Evolutionary conservation across 2,888 invertebrate species (phyloP).

Genomic region (Drosophila infuscata): DNA sequence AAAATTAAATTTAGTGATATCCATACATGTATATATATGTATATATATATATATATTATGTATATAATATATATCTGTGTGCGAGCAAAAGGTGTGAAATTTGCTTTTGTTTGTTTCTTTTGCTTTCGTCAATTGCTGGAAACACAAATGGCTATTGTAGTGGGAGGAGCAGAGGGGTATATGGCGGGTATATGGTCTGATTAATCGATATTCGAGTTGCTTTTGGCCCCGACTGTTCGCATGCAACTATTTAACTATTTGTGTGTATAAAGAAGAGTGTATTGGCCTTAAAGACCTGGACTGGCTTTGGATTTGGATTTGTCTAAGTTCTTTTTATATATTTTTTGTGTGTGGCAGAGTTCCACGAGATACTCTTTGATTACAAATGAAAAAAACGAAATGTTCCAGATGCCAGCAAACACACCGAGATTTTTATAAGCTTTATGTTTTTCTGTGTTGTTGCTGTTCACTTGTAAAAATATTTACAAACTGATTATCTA

Average conservation of each 20-base stretch:
- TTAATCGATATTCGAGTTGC: conserved; percentile 76
- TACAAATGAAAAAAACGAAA: conserved; percentile 80
- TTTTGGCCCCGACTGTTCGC: conserved; percentile 68
- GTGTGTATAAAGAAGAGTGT: conserved; percentile 11
- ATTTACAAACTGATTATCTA: conserved; percentile 73
- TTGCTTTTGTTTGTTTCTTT: conserved; percentile 64
- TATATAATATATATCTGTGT: conserved; percentile 18
- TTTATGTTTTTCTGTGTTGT: conserved; percentile 32
- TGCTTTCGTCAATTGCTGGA: conserved; percentile 68
- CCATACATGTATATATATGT: background rate
- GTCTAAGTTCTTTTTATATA: conserved; percentile 24
- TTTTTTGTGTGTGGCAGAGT: conserved; percentile 11
- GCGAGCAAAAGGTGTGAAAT: conserved; percentile 66
- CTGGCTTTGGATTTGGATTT: conserved; percentile 48
- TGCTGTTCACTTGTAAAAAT: conserved; percentile 71
- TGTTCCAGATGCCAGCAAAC: conserved; percentile 69
- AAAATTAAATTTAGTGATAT: background rate
- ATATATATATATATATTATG: conserved; percentile 1
- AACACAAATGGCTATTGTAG: conserved; percentile 38
- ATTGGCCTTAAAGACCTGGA: conserved; percentile 56
- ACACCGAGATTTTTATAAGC: conserved; percentile 70
- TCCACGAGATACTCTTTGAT: conserved; percentile 62
- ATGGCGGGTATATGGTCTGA: conserved; percentile 22
- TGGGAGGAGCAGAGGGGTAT: conserved; percentile 10
- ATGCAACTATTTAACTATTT: conserved; percentile 40